Conservation (phyloP, 2,113 vertebrate genomes). For the Pollachius pollachius region DNA sequence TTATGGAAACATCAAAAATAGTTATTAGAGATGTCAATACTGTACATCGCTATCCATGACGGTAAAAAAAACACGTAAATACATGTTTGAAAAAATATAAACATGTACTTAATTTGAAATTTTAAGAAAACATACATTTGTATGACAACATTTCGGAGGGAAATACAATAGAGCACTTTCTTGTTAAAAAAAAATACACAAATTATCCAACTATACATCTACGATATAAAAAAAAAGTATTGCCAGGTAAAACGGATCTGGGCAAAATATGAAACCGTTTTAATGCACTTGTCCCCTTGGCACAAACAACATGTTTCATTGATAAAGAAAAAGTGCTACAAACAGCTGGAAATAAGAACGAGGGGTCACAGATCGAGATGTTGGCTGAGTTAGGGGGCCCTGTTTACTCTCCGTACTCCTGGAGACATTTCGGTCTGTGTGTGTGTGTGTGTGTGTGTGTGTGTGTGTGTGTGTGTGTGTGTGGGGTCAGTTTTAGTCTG, state of each 20-base stretch:
- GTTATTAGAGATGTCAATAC: too few species aligned
- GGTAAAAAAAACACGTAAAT: too few species aligned
- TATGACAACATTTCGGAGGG: too few species aligned
- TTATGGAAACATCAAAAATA: too few species aligned
- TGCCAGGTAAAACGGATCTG: slow-evolving; percentile 28
- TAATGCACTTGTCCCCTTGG: slow-evolving; percentile 66
- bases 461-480: slow-evolving; percentile 18
- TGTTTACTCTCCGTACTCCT: slow-evolving; percentile 15
- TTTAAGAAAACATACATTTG: background rate
- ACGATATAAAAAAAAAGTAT: slow-evolving; percentile 4
- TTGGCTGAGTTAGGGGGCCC: slow-evolving; percentile 20
- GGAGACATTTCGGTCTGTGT: slow-evolving; percentile 18
- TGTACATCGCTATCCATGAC: too few species aligned
- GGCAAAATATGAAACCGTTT: slow-evolving; percentile 42
- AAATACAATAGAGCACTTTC: too few species aligned
- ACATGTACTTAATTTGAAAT: slow-evolving; percentile 3
- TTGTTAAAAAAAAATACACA: too few species aligned
- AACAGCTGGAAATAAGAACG: slow-evolving; percentile 48
- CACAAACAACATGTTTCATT: slow-evolving; percentile 45
- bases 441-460: background rate
- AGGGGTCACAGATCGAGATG: slow-evolving; percentile 26
- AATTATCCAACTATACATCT: too few species aligned
- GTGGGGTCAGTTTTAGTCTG: slow-evolving; percentile 31
- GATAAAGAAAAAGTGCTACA: slow-evolving; percentile 64
- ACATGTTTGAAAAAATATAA: too few species aligned